Percentiles rank a stretch among this genome's conserved stretches.
phyloP scores from a whole-genome alignment of 2,888 invertebrate genomes.

The Eulithis prunata region DNA sequence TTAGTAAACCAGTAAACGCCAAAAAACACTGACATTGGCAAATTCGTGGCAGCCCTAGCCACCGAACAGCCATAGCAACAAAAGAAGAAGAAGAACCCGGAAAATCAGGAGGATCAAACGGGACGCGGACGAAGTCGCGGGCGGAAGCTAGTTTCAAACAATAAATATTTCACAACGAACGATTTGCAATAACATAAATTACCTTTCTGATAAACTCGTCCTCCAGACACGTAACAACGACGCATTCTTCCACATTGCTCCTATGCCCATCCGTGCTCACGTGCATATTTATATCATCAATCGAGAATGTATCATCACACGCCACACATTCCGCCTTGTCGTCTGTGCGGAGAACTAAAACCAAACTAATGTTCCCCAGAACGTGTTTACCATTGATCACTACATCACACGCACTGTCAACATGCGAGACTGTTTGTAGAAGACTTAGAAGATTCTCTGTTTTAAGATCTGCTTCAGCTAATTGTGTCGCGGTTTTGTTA shows the following conservation, averaged over 20 bases:
- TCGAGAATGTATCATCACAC: conserved; percentile 15
- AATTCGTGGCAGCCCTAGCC: too few relatives aligned
- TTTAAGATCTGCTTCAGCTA: conserved; percentile 1
- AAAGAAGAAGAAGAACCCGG: too few relatives aligned
- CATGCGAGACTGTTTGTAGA: conserved; percentile 18
- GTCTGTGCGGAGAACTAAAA: conserved; percentile 8
- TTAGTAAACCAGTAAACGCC: too few relatives aligned
- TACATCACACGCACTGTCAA: conserved; percentile 19
- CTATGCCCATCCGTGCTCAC: conserved; percentile 21
- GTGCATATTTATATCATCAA: conserved; percentile 21
- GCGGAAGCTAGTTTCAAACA: too few relatives aligned
- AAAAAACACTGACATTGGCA: too few relatives aligned
- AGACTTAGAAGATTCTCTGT: conserved; percentile 16
- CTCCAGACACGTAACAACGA: conserved; percentile 46
- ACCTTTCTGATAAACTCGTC: conserved; percentile 63
- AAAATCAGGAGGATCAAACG: too few relatives aligned
- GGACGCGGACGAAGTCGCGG: too few relatives aligned
- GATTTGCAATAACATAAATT: too few relatives aligned
- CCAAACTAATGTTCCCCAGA: conserved; percentile 31
- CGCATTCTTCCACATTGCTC: conserved; percentile 27
- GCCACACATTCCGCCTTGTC: conserved; percentile 17
- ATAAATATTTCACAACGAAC: too few relatives aligned
- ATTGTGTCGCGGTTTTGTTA: background rate
- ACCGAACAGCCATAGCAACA: too few relatives aligned
- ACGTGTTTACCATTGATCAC: conserved; percentile 26